Evolutionary conservation across 2,797 vertebrate genomes (phyloP).

Genomic region (Peromyscus eremicus): DNA sequence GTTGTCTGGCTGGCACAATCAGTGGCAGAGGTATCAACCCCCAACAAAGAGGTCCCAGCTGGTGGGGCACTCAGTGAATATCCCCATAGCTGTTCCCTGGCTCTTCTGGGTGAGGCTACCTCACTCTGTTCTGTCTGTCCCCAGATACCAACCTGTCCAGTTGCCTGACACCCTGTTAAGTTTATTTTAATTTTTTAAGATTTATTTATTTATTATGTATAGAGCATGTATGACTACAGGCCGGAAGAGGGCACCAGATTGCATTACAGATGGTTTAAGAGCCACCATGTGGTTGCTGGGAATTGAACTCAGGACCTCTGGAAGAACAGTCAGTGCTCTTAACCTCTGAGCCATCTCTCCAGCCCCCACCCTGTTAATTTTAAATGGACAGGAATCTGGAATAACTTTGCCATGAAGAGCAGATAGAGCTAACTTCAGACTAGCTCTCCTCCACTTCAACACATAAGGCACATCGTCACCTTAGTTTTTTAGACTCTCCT

Average conservation of each 20-base stretch:
- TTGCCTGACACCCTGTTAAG: background rate
- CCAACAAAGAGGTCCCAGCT: background rate
- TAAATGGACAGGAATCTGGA: background rate
- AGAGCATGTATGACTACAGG: too few species aligned
- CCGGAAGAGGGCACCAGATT: too few species aligned
- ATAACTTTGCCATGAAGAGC: background rate
- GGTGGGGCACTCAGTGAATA: too few species aligned
- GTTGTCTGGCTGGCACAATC: too few species aligned
- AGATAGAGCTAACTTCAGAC: background rate
- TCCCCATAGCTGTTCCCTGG: background rate
- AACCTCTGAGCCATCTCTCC: too few species aligned
- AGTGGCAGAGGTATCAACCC: background rate
- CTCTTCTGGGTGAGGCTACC: background rate
- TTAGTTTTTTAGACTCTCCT: background rate
- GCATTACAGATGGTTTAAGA: too few species aligned
- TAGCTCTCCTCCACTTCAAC: background rate
- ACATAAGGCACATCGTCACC: background rate
- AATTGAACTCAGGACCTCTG: too few species aligned
- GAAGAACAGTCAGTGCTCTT: too few species aligned
- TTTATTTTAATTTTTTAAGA: background rate
- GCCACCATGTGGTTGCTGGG: too few species aligned
- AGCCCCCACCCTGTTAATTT: background rate
- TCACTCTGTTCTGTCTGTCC: background rate
- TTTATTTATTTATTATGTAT: too few species aligned
- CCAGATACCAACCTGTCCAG: background rate